Conservation (phyloP, 2,888 invertebrate genomes). For the Stenodema calcarata region DNA sequence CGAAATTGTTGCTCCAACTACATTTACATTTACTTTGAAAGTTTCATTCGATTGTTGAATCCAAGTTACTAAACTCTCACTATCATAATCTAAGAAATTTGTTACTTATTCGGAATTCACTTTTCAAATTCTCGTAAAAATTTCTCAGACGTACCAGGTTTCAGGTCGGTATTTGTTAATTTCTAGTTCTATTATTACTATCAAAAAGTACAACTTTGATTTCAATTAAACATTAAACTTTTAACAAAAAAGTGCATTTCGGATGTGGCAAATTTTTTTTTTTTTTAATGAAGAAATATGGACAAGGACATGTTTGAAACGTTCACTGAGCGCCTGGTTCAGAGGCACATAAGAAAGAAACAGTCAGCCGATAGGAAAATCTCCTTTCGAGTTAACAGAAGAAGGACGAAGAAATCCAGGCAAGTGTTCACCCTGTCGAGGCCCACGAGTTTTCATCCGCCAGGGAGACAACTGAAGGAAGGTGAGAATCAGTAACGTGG, state of each 20-base stretch:
- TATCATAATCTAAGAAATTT: too few relatives aligned
- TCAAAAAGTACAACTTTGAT: too few relatives aligned
- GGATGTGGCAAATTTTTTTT: background rate
- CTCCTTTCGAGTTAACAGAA: background rate
- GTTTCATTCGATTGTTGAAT: too few relatives aligned
- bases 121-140: background rate
- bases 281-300: background rate
- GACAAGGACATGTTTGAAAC: background rate
- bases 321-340: background rate
- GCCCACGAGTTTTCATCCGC: background rate
- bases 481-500: background rate
- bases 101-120: too few relatives aligned
- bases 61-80: too few relatives aligned
- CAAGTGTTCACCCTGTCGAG: background rate
- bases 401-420: background rate
- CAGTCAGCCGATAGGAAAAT: background rate
- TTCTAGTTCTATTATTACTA: too few relatives aligned
- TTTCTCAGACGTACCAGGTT: background rate
- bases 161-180: too few relatives aligned
- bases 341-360: background rate
- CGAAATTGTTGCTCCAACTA: too few relatives aligned
- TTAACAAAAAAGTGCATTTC: too few relatives aligned
- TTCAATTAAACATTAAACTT: too few relatives aligned
- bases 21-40: too few relatives aligned
- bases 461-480: background rate